A percentile compares a stretch with the other conserved stretches of the same genome.
phyloP scores from a whole-genome alignment of 2,888 invertebrate genomes.

The Eremobia ochroleuca region DNA sequence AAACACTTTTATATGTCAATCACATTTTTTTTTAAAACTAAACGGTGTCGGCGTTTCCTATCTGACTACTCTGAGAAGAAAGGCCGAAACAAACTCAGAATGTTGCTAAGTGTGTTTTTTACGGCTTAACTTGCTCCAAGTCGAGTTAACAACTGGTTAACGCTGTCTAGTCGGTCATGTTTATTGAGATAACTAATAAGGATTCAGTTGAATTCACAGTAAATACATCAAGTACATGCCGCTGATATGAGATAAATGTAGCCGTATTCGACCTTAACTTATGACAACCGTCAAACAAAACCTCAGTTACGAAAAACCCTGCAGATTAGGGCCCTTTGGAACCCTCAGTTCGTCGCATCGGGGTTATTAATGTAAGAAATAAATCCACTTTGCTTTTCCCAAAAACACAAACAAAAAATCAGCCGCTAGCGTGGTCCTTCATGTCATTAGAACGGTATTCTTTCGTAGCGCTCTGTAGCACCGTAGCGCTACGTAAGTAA shows the following conservation, averaged over 20 bases:
- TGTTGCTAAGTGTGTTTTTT: too few relatives aligned
- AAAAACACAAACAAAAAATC: conserved; percentile 13
- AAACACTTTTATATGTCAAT: too few relatives aligned
- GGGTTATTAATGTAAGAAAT: conserved; percentile 7
- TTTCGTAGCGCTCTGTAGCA: conserved; percentile 57
- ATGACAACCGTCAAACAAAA: neutral
- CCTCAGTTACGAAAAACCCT: neutral
- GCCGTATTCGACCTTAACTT: neutral
- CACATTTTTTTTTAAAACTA: too few relatives aligned
- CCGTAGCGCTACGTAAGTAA: conserved; percentile 64
- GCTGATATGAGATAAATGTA: neutral
- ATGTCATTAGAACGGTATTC: conserved; percentile 46
- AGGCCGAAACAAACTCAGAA: too few relatives aligned
- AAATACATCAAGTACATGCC: neutral
- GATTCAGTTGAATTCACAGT: neutral
- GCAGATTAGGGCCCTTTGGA: too few relatives aligned
- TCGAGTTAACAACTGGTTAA: neutral
- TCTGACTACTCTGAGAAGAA: too few relatives aligned
- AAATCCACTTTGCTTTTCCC: conserved; percentile 9
- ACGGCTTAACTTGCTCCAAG: conserved; percentile 1
- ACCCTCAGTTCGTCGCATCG: neutral
- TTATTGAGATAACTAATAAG: neutral
- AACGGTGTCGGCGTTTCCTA: too few relatives aligned
- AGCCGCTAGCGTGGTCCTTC: conserved; percentile 37
- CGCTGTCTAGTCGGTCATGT: neutral